These are phyloP conservation scores for Petromus typicus DNA, from an alignment of 2,113 vertebrate species.

Conservation along the genomic window DNA sequence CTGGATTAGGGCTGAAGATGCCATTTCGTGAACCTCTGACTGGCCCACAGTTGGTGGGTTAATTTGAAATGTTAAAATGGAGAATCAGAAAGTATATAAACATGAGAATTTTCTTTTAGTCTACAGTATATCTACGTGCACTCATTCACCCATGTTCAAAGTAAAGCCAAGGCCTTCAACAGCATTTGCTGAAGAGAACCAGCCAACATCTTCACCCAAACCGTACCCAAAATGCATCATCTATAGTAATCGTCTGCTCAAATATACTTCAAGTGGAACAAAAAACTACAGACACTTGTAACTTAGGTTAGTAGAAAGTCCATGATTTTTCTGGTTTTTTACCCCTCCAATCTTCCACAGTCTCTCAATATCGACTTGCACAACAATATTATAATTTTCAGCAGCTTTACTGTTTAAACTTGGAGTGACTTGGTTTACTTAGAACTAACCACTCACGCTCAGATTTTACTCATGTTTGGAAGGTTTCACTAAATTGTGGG, in stretches of 20 bases:
- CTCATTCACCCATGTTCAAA: constrained; percentile 7
- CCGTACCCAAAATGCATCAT: not conserved
- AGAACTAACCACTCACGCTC: not conserved
- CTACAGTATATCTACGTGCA: not conserved
- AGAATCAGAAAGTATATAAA: constrained; percentile 24
- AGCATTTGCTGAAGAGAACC: not conserved
- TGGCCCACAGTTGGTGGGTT: not conserved
- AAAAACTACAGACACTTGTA: not conserved
- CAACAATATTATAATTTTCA: not conserved
- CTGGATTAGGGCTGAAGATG: not conserved
- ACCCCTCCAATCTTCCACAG: not conserved
- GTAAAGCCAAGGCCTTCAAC: not conserved
- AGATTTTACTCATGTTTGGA: not conserved
- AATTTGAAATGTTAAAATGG: not conserved
- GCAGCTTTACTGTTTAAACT: not conserved
- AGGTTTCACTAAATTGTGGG: not conserved
- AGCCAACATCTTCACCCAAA: not conserved
- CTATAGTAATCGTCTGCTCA: not conserved
- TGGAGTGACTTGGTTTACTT: not conserved
- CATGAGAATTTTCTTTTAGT: not conserved
- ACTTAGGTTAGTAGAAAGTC: not conserved
- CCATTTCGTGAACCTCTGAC: not conserved
- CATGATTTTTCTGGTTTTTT: not conserved
- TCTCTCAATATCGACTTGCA: constrained; percentile 4
- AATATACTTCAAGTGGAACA: not conserved